Base-by-base conservation (phyloP, 1,140 invertebrate genomes). In the Temnothorax longispinosus region DNA sequence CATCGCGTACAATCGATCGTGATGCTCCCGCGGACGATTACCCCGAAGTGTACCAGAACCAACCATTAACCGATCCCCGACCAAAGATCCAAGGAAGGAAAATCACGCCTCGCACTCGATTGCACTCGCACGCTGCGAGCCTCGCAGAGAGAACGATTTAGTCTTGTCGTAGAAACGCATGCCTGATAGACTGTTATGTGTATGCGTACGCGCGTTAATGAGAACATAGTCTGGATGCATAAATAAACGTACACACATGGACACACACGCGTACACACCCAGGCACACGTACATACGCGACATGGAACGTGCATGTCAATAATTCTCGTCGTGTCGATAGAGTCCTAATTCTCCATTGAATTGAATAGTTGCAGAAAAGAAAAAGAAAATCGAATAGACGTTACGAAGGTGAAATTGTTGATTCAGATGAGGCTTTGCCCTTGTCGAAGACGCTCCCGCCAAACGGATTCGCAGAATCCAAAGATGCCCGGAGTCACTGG, bases 151-250 rank as follows among this genome's bases (percentile, higher is more conserved):
- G 52, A 72, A 60, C 5, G 72, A 44, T 32, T 41, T 56, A 81
- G 80, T 62, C 86, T 72, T 72, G 60, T 60, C 52, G 65, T 80
- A 80, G 87, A 88, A 88, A 64, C 10, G 52, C 44, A 71, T 78
- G n/a, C 18, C 13, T 15, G 21, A 80, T 72, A 52, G 50, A 44
- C 18, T 67, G 76, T 78, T 77, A 35, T 62, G 44, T 64, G 44
- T 80, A 47, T 62, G 21, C 54, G 52, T 44, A 11, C 44, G 65
- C 44, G 65, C 41, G 54, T 75, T 74, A 84, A 84, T n/a, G 80
- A 84, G 27, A 18, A 47, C 41, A 41, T 62, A 84, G 41, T 84
- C 69, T 58, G 27, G 11, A 74, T n/a, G 56, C 47, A 58, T 35
- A 50, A n/a, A 47, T 27, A 47, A 10, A 44, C 18, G 52, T 18